Evolutionary conservation across 2,888 invertebrate species (phyloP).

Genomic region (Cheilosia soror): DNA sequence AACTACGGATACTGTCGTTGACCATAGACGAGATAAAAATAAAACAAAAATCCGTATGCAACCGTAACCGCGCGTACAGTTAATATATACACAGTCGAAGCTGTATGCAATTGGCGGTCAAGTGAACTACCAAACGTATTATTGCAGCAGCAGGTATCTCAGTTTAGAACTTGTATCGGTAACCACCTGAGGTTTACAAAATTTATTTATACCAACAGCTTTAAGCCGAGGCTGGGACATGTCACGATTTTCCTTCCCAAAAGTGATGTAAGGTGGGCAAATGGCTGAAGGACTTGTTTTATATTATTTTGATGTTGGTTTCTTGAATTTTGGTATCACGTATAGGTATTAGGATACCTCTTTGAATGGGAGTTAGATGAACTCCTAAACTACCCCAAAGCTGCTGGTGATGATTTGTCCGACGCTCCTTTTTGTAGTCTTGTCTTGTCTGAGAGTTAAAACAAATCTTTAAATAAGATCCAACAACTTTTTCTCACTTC

Average conservation of each 20-base stretch:
- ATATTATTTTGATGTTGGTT: not conserved
- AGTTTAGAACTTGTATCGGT: constrained; percentile 12
- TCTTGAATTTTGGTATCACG: no score
- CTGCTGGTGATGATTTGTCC: no score
- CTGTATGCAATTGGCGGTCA: constrained; percentile 51
- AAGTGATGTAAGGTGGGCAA: constrained; percentile 52
- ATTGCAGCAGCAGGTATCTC: constrained; percentile 4
- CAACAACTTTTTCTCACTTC: no score
- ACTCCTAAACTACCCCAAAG: no score
- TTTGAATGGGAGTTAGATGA: no score
- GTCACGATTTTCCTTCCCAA: constrained; percentile 70
- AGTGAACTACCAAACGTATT: constrained; percentile 44
- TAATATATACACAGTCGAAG: constrained; percentile 6
- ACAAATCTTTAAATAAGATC: no score
- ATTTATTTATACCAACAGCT: constrained; percentile 52
- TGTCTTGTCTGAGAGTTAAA: no score
- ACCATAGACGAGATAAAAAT: constrained; percentile 31
- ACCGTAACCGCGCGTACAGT: constrained; percentile 35
- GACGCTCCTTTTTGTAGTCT: no score
- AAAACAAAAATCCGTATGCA: constrained; percentile 25
- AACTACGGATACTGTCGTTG: constrained; percentile 32
- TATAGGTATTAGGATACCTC: no score
- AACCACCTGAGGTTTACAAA: constrained; percentile 43
- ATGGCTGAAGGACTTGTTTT: constrained; percentile 2
- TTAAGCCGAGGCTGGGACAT: constrained; percentile 47